phyloP scores from a whole-genome alignment of 1,140 invertebrate species.

The Hyphantria cunea region DNA sequence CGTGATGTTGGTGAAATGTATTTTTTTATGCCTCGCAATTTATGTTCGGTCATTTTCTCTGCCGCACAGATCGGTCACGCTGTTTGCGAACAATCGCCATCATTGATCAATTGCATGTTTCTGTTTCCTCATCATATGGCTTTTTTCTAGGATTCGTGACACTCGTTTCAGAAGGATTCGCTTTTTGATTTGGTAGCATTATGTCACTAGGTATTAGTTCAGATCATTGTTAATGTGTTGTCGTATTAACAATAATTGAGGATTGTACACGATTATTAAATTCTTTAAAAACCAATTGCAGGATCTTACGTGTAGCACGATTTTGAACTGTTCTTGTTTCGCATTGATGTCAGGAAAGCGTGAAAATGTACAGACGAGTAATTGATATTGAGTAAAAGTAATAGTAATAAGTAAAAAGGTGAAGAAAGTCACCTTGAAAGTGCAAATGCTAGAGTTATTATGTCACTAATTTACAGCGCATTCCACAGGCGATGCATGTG shows the following conservation, averaged over 20 bases:
- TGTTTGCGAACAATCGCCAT: constrained; percentile 10
- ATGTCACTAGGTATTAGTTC: too few relatives aligned
- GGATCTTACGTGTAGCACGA: too few relatives aligned
- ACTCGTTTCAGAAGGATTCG: too few relatives aligned
- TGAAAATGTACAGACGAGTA: too few relatives aligned
- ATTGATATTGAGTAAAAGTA: neutral
- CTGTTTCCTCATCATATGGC: constrained; percentile 3
- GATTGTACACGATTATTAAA: neutral
- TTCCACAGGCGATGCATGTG: constrained; percentile 5
- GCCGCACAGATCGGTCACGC: constrained; percentile 22
- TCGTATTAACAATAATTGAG: too few relatives aligned
- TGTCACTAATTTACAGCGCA: constrained; percentile 15
- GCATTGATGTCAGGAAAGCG: too few relatives aligned
- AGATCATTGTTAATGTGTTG: too few relatives aligned
- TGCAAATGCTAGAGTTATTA: constrained; percentile 1
- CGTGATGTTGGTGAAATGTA: constrained; percentile 38
- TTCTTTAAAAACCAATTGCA: neutral
- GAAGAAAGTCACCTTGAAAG: constrained; percentile 24
- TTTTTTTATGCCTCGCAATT: constrained; percentile 24
- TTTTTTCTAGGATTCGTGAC: neutral
- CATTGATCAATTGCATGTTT: constrained; percentile 19
- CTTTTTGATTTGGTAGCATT: too few relatives aligned
- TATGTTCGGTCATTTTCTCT: constrained; percentile 27
- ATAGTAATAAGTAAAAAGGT: too few relatives aligned
- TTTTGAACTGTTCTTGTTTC: neutral